phyloP scores from a whole-genome alignment of 2,797 vertebrate species.

The Liasis olivaceus region DNA sequence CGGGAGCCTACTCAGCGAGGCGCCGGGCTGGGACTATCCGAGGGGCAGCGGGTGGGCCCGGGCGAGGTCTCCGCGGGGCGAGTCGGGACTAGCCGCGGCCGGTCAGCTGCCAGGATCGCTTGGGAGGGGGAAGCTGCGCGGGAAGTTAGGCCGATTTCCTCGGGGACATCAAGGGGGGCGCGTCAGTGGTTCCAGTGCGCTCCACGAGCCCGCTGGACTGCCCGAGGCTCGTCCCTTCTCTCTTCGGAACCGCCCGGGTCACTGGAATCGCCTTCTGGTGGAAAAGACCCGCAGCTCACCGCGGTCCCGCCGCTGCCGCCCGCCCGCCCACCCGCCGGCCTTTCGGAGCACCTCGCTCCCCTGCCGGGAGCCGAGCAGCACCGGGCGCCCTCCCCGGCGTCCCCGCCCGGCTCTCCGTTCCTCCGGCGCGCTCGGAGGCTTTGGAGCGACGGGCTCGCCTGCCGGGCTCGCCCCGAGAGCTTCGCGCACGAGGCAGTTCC shows the following conservation, averaged over 20 bases:
- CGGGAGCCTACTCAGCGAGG: background rate
- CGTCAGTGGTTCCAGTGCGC: background rate
- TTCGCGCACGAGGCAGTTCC: background rate
- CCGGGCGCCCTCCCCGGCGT: background rate
- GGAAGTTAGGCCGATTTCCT: background rate
- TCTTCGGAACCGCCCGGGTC: background rate
- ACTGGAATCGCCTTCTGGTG: background rate
- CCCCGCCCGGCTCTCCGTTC: background rate
- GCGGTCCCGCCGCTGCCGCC: background rate
- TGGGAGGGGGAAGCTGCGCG: too few relatives aligned
- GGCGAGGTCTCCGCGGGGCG: background rate
- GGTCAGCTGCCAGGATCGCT: background rate
- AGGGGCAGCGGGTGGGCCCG: background rate
- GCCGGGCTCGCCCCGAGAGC: accelerated
- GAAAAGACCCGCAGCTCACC: background rate
- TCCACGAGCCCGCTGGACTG: background rate
- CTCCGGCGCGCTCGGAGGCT: background rate
- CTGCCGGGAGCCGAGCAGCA: background rate
- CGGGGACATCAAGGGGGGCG: background rate
- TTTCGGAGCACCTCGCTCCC: background rate
- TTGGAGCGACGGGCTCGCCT: too few relatives aligned
- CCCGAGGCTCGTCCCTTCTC: background rate
- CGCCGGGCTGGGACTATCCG: background rate
- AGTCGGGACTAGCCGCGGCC: background rate
- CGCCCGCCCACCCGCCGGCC: background rate